Conservation (phyloP, 2,797 vertebrate species). For the Centropyge bicolor region DNA sequence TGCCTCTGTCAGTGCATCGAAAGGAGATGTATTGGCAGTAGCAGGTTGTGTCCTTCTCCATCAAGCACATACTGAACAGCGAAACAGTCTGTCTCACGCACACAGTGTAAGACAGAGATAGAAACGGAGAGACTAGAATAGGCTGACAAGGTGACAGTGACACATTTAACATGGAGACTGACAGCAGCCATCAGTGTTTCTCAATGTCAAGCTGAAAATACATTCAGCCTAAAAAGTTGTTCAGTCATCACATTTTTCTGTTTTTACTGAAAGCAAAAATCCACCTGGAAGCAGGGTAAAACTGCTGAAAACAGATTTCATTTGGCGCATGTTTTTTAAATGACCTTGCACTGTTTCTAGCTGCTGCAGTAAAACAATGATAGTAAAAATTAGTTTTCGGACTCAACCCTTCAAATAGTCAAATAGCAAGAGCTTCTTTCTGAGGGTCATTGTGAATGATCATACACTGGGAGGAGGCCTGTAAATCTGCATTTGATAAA, state of each 20-base stretch:
- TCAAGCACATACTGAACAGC: slow-evolving; percentile 35
- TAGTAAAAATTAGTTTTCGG: neutral
- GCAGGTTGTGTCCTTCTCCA: slow-evolving; percentile 35
- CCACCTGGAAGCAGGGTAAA: neutral
- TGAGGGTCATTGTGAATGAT: slow-evolving; percentile 4
- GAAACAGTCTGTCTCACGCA: slow-evolving; percentile 27
- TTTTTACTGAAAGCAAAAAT: neutral
- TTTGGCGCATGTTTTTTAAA: neutral
- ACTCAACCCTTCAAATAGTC: neutral
- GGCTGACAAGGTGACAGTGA: slow-evolving; percentile 68
- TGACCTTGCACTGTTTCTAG: neutral
- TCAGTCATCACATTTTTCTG: slow-evolving; percentile 28
- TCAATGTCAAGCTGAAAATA: slow-evolving; percentile 47
- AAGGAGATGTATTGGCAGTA: slow-evolving; percentile 48
- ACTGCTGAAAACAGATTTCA: neutral
- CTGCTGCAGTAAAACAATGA: neutral
- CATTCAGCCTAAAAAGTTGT: slow-evolving; percentile 19
- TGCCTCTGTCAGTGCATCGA: slow-evolving; percentile 41
- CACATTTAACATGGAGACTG: slow-evolving; percentile 61
- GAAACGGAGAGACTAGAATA: slow-evolving; percentile 45
- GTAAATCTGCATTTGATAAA: too few relatives aligned
- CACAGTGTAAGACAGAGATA: slow-evolving; percentile 23
- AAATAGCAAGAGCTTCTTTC: neutral
- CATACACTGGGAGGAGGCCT: too few relatives aligned
- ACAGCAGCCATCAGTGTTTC: slow-evolving; percentile 46